These are phyloP conservation scores for Nephotettix cincticeps DNA, from an alignment of 1,140 invertebrate species.

Conservation along the genomic window DNA sequence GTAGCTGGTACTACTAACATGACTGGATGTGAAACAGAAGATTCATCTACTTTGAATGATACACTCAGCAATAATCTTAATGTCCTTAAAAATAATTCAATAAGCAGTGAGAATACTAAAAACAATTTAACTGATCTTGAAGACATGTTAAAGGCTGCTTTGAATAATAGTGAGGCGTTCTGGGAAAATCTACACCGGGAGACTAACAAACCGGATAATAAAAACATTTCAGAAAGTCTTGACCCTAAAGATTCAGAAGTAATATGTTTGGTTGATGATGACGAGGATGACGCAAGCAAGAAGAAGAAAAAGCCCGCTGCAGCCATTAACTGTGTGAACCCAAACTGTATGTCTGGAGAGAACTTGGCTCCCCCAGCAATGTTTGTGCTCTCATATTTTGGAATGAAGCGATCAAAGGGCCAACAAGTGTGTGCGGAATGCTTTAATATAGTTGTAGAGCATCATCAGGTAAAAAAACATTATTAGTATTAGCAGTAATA, in stretches of 20 bases:
- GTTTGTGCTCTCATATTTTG: slow-evolving; percentile 54
- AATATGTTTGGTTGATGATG: neutral
- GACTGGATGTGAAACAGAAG: too few species aligned
- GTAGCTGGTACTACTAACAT: too few species aligned
- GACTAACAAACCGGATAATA: too few species aligned
- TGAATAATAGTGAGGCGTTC: too few species aligned
- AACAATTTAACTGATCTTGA: too few species aligned
- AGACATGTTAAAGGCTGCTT: too few species aligned
- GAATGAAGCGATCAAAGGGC: slow-evolving; percentile 49
- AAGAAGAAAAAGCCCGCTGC: neutral
- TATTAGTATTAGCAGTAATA: neutral
- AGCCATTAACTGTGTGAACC: slow-evolving; percentile 52
- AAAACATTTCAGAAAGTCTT: too few species aligned
- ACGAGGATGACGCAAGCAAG: slow-evolving; percentile 1
- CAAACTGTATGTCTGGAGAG: slow-evolving; percentile 51
- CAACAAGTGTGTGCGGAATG: slow-evolving; percentile 53
- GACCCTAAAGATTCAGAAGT: neutral
- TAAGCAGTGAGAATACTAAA: too few species aligned
- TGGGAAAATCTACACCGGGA: too few species aligned
- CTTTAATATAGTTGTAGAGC: slow-evolving; percentile 48
- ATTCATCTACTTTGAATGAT: too few species aligned
- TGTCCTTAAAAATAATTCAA: too few species aligned
- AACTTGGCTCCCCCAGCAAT: slow-evolving; percentile 50
- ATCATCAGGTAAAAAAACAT: slow-evolving; percentile 46
- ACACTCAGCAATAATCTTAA: too few species aligned